Conservation (phyloP, 2,888 invertebrate genomes). For the Elysia crispata region DNA sequence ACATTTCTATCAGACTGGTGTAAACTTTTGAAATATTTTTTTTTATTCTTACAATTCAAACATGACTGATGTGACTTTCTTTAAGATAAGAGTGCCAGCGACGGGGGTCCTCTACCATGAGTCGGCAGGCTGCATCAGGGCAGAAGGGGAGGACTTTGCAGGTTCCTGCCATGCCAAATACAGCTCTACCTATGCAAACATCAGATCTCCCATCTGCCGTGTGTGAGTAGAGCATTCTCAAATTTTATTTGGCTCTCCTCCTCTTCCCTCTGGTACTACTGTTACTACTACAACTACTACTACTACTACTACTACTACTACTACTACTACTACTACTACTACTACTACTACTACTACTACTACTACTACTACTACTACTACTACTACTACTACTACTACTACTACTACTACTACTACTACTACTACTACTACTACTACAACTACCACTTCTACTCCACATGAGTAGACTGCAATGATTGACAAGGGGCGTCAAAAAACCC, state of each 20-base stretch:
- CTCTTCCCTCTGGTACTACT: too few relatives aligned
- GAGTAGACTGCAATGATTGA: too few relatives aligned
- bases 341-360: constrained; percentile 45
- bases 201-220: constrained; percentile 41
- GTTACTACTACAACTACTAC: constrained; percentile 39
- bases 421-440: constrained; percentile 44
- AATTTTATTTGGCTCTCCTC: too few relatives aligned
- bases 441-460: too few relatives aligned
- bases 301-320: constrained; percentile 26
- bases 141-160: constrained; percentile 45
- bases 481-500: too few relatives aligned
- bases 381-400: constrained; percentile 42
- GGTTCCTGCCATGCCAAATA: constrained; percentile 45
- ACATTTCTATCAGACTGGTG: too few relatives aligned
- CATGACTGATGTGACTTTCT: too few relatives aligned
- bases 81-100: too few relatives aligned
- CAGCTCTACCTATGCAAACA: constrained; percentile 44
- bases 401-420: constrained; percentile 32
- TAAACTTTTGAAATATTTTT: too few relatives aligned
- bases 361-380: constrained; percentile 39
- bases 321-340: constrained; percentile 24
- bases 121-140: constrained; percentile 45
- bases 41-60: too few relatives aligned
- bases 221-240: constrained; percentile 39
- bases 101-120: constrained; percentile 25